Base-by-base conservation (phyloP, 2,888 invertebrate species). In the Barypeithes pellucidus region DNA sequence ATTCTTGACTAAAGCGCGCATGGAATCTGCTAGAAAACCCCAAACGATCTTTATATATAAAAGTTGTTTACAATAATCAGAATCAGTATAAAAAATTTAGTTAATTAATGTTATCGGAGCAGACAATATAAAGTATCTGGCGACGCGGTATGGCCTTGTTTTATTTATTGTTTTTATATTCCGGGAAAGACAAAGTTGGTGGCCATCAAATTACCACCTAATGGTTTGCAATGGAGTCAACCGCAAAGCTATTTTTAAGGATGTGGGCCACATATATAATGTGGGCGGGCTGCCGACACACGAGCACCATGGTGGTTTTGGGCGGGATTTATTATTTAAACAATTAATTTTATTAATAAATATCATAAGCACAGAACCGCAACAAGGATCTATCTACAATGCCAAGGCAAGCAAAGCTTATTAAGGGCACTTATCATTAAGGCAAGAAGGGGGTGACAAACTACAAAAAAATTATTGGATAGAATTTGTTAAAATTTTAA, bases 201-300 rank as follows among this genome's bases (percentile, higher is more conserved):
- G 54, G 54, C 54, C 33, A 57, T 57, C 33, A 57, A 57, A 57
- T n/a, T 33, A 57, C 29, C 33, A 33, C 16, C 22, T 54, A 24
- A 33, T 54, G 14, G 11, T 54, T 29, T 33, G 9, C 54, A 33
- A 57, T 57, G 54, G 54, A 33, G 54, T 57, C 54, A 57, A 57
- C 54, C 54, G 54, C 54, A 57, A 33, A 57, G 33, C 16, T 57
- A 57, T 57, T 57, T 57, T 57, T 57, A 57, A 57, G 33, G 33
- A 57, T 33, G 33, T 57, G 3, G 54, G 54, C 54, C n/a, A n/a
- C n/a, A n/a, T n/a, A n/a, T n/a, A n/a, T n/a, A n/a, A n/a, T n/a
- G n/a, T n/a, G 3, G 54, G 54, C 54, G 54, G 54, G 33, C 11
- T 57, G 16, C 54, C 33, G 54, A 57, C 33, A 33, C 14, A 16